phyloP scores from a whole-genome alignment of 2,888 invertebrate species.

The Liopterus haemorrhoidalis region DNA sequence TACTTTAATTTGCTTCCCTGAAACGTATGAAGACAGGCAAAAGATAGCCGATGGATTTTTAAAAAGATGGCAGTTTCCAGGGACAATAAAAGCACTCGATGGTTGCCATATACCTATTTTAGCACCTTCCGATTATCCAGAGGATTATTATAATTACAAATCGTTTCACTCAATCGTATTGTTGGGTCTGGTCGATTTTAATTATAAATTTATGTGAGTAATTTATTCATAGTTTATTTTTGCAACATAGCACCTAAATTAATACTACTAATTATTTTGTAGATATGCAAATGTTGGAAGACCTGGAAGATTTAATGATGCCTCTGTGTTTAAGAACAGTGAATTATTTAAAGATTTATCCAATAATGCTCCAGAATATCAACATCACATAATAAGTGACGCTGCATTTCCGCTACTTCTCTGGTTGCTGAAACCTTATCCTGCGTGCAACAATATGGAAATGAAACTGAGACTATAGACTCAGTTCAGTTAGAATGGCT shows the following conservation, averaged over 20 bases:
- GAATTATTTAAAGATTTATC: neutral
- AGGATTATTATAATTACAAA: slow-evolving; percentile 15
- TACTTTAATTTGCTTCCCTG: slow-evolving; percentile 12
- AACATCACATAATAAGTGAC: slow-evolving; percentile 8
- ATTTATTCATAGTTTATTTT: neutral
- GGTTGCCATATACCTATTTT: slow-evolving; percentile 17
- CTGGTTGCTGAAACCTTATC: slow-evolving; percentile 15
- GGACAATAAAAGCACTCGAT: slow-evolving; percentile 15
- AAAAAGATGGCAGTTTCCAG: slow-evolving; percentile 19
- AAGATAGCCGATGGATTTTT: slow-evolving; percentile 12
- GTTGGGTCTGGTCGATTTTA: slow-evolving; percentile 9
- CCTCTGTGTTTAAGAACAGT: slow-evolving; percentile 5
- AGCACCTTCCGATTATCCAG: slow-evolving; percentile 6
- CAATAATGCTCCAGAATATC: neutral
- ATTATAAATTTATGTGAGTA: slow-evolving; percentile 11
- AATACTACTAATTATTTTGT: neutral
- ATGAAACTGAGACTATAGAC: slow-evolving; percentile 19
- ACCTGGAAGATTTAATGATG: slow-evolving; percentile 9
- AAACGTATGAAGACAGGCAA: slow-evolving; percentile 7
- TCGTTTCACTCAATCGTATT: slow-evolving; percentile 11
- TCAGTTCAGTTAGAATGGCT: slow-evolving; percentile 18
- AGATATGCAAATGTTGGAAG: slow-evolving; percentile 11
- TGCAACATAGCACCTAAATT: too few species aligned
- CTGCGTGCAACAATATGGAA: neutral
- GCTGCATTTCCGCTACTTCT: slow-evolving; percentile 11